Base-by-base conservation (phyloP, 1,140 invertebrate species). In the Drosophila erecta region DNA sequence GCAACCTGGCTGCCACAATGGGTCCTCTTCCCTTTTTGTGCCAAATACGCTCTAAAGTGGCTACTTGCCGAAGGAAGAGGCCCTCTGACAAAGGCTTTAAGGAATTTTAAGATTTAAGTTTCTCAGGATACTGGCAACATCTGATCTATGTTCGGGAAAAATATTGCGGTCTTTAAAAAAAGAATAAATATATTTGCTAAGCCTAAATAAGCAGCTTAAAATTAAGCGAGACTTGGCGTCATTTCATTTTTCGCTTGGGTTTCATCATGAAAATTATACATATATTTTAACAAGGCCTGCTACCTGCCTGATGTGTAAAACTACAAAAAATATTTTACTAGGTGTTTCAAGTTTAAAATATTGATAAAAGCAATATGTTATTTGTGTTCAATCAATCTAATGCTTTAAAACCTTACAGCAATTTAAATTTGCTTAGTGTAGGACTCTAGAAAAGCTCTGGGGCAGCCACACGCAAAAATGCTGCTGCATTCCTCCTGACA, bases 1-100 rank as follows among this genome's bases (percentile, higher is more conserved):
- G 64, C 73, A 76, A 75, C 59, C 59, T 75, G 65, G 51, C 50
- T 17, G 51, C 53, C 53, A 66, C 72, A 75, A 75, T 75, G 41
- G 51, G 20, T 49, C 6, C 43, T 24, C 35, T 12, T 22, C 15
- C 59, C 30, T 47, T 49, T 62, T 37, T 55, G 58, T 73, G 51
- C 55, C 71, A 76, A 76, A 66, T 40, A 43, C 20, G 61, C 17
- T 40, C 35, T 20, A 40, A 66, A 76, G 53, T 75, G 72, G 64
- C 71, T 65, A 40, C 40, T 62, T 50, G 38, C 20, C n/a, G 24
- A 35, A 74, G 44, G 33, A 30, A 38, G 38, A 30, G 51, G 43
- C 30, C 41, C 38, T 11, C 50, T 60, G 35, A 62, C 57, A 60
- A 74, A 41, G 47, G 53, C 47, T 74, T 75, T 27, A 75, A 75